Conservation (phyloP, 1,140 invertebrate genomes). For the Drosophila baimaii region DNA sequence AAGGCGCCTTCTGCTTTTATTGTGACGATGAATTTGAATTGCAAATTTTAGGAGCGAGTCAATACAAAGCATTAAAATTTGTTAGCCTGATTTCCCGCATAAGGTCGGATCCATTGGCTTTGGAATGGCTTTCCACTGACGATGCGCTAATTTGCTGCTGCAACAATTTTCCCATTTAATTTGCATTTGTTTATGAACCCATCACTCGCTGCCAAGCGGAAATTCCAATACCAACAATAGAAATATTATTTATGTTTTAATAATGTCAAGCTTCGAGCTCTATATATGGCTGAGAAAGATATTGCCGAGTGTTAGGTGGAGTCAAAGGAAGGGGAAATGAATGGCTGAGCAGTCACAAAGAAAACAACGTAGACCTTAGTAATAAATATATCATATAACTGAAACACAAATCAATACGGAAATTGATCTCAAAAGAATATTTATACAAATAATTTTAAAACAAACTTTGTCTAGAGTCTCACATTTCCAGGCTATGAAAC, state of each 20-base stretch:
- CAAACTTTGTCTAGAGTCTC: neutral
- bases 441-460: neutral
- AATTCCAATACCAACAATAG: constrained; percentile 70
- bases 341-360: constrained; percentile 17
- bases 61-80: constrained; percentile 77
- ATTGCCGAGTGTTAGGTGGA: constrained; percentile 5
- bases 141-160: constrained; percentile 80
- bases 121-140: constrained; percentile 45
- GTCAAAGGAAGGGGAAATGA: neutral
- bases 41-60: constrained; percentile 57
- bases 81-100: constrained; percentile 49
- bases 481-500: neutral
- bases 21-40: constrained; percentile 64
- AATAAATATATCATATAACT: constrained; percentile 12
- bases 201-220: constrained; percentile 69
- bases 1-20: constrained; percentile 25
- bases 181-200: constrained; percentile 79
- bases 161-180: constrained; percentile 74
- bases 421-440: neutral
- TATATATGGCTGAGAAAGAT: constrained; percentile 50
- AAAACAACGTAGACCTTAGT: constrained; percentile 1
- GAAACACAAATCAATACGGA: constrained; percentile 1
- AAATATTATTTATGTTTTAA: constrained; percentile 81
- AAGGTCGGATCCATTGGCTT: constrained; percentile 39
- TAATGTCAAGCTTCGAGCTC: constrained; percentile 58